Evolutionary conservation across 2,113 vertebrate genomes (phyloP).

Genomic region (Cygnus atratus): DNA sequence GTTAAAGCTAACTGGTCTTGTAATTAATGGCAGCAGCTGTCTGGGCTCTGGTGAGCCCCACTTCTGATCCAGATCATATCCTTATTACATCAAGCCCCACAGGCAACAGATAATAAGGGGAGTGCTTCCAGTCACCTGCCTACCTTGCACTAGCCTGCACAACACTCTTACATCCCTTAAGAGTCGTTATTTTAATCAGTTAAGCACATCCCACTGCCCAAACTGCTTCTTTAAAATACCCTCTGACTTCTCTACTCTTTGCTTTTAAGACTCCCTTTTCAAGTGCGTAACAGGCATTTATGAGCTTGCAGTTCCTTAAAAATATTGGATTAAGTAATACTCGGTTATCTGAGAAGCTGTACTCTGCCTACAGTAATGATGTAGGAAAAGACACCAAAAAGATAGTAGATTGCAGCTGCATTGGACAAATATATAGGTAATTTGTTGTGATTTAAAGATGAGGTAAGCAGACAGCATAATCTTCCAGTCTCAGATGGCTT

Average conservation of each 20-base stretch:
- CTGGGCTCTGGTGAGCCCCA: not conserved
- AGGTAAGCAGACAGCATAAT: not conserved
- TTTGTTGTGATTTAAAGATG: constrained; percentile 2
- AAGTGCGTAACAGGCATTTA: not conserved
- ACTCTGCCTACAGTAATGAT: not conserved
- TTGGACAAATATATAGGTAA: not conserved
- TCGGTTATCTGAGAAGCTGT: not conserved
- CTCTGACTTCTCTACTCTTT: not conserved
- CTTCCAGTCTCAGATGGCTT: not conserved
- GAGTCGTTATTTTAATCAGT: not conserved
- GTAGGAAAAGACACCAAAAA: not conserved
- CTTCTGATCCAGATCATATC: not conserved
- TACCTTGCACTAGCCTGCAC: not conserved
- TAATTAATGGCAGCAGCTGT: not conserved
- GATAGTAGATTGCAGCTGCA: not conserved
- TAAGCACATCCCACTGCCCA: not conserved
- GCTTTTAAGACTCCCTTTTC: not conserved
- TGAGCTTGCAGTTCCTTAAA: not conserved
- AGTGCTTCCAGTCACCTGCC: not conserved
- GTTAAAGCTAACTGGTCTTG: not conserved
- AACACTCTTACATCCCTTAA: not conserved
- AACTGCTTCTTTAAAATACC: not conserved
- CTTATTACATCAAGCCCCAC: not conserved
- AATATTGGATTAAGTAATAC: not conserved
- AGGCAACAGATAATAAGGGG: rapidly evolving